Base-by-base conservation (phyloP, 2,888 invertebrate species). In the Cenopis cana region DNA sequence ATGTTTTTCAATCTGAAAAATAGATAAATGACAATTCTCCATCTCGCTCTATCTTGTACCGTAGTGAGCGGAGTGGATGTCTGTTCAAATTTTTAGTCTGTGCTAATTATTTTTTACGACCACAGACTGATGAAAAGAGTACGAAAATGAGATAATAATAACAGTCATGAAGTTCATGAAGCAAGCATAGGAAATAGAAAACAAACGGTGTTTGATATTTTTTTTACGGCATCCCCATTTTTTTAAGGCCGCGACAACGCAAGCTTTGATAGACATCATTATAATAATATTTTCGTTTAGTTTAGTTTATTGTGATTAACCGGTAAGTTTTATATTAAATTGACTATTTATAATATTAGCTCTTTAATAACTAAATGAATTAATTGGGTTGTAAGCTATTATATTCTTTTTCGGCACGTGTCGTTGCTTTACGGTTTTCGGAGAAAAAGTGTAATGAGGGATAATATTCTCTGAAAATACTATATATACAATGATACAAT, bases 181-280 rank as follows among this genome's bases (percentile, higher is more conserved):
- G 71, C 76, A 55, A 67, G 71, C 76, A 79, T 76, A 78, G 77
- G 75, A 78, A 78, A 78, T 75, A 74, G 73, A 76, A 76, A 76
- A 76, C 77, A 79, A 79, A 77, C 77, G 78, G 76, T 72, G 78
- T 80, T 76, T 81, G 79, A 76, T 78, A 79, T 71, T 67, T 83
- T 82, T 82, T 83, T 80, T 76, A 78, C 82, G 81, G 82, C 79
- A 82, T 82, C 82, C 80, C 82, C 76, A 78, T 75, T 76, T 73
- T 73, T 72, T 69, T 74, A 73, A 75, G 77, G 75, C 73, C 66
- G 62, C 72, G 69, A 62, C 68, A 73, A 72, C 70, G 75, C 74
- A 69, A 69, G 75, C 72, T 62, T 69, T 66, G 66, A 50, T 72
- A 68, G 66, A 71, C 46, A 52, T 70, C 11, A 50, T 73, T 70